A percentile compares a stretch with the other conserved stretches of the same genome.
Evolutionary conservation across 2,888 invertebrate species (phyloP).

Genomic region (Lasioglossum figueresi): DNA sequence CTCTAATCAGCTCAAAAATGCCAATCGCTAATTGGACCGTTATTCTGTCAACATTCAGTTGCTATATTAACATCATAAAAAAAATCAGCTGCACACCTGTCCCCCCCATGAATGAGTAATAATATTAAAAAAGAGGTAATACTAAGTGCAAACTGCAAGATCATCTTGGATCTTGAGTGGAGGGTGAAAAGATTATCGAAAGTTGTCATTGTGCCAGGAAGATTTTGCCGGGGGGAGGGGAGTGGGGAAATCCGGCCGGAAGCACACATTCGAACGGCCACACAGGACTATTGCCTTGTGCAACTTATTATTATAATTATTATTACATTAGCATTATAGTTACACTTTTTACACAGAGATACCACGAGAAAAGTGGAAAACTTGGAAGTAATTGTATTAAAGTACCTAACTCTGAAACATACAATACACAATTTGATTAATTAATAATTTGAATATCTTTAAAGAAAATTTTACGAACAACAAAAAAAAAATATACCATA

Average conservation of each 20-base stretch:
- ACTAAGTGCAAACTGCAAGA: constrained; percentile 64
- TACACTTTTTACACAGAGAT: constrained; percentile 82
- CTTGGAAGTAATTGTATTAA: constrained; percentile 80
- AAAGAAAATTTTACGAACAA: constrained; percentile 51
- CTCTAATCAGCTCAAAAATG: constrained; percentile 99
- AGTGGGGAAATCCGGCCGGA: constrained; percentile 69
- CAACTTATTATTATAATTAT: constrained; percentile 80
- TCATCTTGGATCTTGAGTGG: constrained; percentile 65
- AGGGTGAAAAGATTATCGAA: constrained; percentile 69
- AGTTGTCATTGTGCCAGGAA: constrained; percentile 69
- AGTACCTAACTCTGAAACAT: constrained; percentile 80
- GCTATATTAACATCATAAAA: constrained; percentile 80
- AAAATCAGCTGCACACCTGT: constrained; percentile 76
- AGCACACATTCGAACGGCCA: constrained; percentile 74
- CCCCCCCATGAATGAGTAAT: constrained; percentile 74
- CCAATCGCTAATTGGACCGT: constrained; percentile 92
- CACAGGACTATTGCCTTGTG: constrained; percentile 82
- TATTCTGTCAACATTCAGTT: constrained; percentile 78
- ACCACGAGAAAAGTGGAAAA: constrained; percentile 76
- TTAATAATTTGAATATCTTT: constrained; percentile 73
- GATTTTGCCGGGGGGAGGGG: constrained; percentile 67
- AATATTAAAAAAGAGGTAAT: constrained; percentile 64
- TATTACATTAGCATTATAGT: constrained; percentile 82
- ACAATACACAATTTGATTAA: constrained; percentile 72
- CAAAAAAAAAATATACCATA: constrained; percentile 48